Evolutionary conservation across 2,888 invertebrate genomes (phyloP), one percentile per base, ranked within the genome.

Genomic region (Ophioninae sp.): DNA sequence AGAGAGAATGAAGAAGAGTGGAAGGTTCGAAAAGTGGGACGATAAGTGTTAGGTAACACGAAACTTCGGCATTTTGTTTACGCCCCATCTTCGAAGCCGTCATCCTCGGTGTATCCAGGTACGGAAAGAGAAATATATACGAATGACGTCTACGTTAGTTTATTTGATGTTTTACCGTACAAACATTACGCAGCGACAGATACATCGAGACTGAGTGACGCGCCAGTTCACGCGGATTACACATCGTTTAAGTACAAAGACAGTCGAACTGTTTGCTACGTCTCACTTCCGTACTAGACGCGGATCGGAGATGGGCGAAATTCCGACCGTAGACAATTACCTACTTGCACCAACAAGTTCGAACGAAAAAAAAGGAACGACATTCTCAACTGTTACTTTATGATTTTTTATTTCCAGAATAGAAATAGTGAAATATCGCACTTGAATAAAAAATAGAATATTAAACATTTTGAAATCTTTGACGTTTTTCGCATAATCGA

Each of bases 151-250:
- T 84, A 81, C 79, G 61, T 81, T 83, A 73, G 79, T 86, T 85
- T 84, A 86, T 81, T 86, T 79, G 44, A 68, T 81, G 58, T 22
- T 17, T 37, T 37, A 79, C 81, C 81, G 79, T 86, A 84, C 81
- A 85, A 71, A 71, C 37, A 30, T 71, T 56, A 58, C 58, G 58
- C 56, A 51, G 65, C 39, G 65, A 67, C 56, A 59, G 59, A 61
- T 41, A 72, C 78, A 39, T 65, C 75, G 78, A 56, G 64, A 56
- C 67, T 75, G 30, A 71, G 51, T 51, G 17, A 51, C 51, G 51
- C 51, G 51, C 41, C 79, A 78, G 63, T 22, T 69, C 65, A 74
- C 74, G 17, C 51, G 51, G 17, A 61, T 78, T 71, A 74, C 74
- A 77, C 64, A 81, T 65, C 81, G 71, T 75, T 68, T 72, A 56